A percentile compares a stretch with the other conserved stretches of the same genome.
These are phyloP conservation scores for Poecilia picta DNA, from an alignment of 2,797 vertebrate genomes.

Conservation along the genomic window DNA sequence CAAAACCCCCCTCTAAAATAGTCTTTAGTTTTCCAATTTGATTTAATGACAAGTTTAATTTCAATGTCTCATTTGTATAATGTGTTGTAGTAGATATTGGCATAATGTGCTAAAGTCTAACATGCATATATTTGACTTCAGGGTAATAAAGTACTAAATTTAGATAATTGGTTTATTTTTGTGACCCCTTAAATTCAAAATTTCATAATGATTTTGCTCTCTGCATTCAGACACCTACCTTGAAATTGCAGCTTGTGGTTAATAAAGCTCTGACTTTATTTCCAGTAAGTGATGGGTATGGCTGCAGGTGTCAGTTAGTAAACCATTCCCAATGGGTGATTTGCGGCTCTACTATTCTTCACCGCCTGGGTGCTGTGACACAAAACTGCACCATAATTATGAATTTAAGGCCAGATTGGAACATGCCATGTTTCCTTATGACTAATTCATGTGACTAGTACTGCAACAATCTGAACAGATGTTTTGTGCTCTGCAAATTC, in stretches of 20 bases:
- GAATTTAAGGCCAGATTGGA: conserved; percentile 70
- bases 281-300: conserved; percentile 52
- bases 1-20: neutral
- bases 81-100: conserved; percentile 34
- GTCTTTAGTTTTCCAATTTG: conserved; percentile 13
- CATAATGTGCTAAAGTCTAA: conserved; percentile 15
- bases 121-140: conserved; percentile 44
- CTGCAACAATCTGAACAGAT: conserved; percentile 58
- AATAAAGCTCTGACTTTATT: conserved; percentile 55
- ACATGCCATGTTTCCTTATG: conserved; percentile 65
- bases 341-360: conserved; percentile 54
- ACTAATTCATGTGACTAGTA: conserved; percentile 68
- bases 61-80: conserved; percentile 36
- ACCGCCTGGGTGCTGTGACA: conserved; percentile 47
- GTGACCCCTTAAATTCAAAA: conserved; percentile 41
- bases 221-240: conserved; percentile 37
- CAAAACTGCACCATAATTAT: conserved; percentile 63
- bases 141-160: conserved; percentile 30
- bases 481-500: conserved; percentile 57
- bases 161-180: conserved; percentile 46
- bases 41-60: neutral
- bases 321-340: conserved; percentile 58
- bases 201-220: conserved; percentile 52
- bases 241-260: conserved; percentile 47
- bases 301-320: conserved; percentile 60